Evolutionary conservation across 2,113 vertebrate species (phyloP).

Genomic region (Misgurnus mizolepis): DNA sequence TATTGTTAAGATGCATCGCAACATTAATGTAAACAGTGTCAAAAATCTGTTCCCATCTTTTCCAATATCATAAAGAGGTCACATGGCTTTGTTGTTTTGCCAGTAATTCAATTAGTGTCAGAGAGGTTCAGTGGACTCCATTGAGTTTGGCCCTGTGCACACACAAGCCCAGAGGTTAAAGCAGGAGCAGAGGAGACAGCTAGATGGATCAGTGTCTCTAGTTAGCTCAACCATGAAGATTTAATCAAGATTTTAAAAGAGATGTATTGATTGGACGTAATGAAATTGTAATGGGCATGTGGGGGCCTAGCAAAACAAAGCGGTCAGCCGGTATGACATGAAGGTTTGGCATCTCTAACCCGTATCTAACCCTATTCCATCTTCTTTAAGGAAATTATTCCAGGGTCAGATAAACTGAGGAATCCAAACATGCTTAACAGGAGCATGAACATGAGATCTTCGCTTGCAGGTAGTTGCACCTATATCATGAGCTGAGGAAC

Average conservation of each 20-base stretch:
- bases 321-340: slow-evolving; percentile 44
- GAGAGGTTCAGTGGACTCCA: slow-evolving; percentile 15
- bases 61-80: slow-evolving; percentile 27
- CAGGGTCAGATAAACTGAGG: not conserved
- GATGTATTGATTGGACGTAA: slow-evolving; percentile 55
- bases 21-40: not conserved
- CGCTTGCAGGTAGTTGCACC: not conserved
- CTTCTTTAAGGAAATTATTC: slow-evolving; percentile 26
- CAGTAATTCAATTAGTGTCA: slow-evolving; percentile 51
- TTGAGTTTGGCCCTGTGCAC: not conserved
- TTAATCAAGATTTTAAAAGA: slow-evolving; percentile 56
- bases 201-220: slow-evolving; percentile 43
- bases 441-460: not conserved
- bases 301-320: slow-evolving; percentile 30
- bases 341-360: slow-evolving; percentile 12
- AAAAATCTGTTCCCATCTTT: slow-evolving; percentile 17
- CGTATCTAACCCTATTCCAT: slow-evolving; percentile 26
- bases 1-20: not conserved
- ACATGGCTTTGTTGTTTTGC: slow-evolving; percentile 36
- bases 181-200: slow-evolving; percentile 48
- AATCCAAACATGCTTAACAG: not conserved
- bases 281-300: slow-evolving; percentile 49
- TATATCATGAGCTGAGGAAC: no score
- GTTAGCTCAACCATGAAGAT: slow-evolving; percentile 56
- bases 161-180: slow-evolving; percentile 48